Conservation (phyloP, 2,888 invertebrate species). For the Branchipolynoe longqiensis region DNA sequence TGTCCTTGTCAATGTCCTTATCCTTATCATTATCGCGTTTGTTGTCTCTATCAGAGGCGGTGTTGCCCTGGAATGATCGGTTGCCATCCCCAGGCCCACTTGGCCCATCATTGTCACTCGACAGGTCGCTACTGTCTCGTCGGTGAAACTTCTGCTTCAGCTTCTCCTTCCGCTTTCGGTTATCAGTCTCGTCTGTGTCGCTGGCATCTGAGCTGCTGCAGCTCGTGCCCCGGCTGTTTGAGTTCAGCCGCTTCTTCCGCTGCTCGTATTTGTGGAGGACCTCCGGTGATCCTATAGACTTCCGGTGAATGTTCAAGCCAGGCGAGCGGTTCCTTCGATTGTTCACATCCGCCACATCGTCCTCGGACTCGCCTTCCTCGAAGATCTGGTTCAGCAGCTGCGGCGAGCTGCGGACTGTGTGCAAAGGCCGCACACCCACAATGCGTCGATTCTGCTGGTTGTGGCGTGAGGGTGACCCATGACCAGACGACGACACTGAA, state of each 20-base stretch:
- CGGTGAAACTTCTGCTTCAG: constrained; percentile 72
- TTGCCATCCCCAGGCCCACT: constrained; percentile 46
- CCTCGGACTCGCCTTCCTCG: constrained; percentile 85
- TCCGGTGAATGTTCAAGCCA: constrained; percentile 76
- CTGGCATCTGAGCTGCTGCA: constrained; percentile 97
- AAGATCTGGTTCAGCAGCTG: constrained; percentile 87
- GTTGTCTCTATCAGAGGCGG: background rate
- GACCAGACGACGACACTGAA: constrained; percentile 10
- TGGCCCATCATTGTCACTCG: constrained; percentile 81
- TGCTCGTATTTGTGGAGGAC: constrained; percentile 81
- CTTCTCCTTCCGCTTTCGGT: constrained; percentile 76
- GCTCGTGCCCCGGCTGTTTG: constrained; percentile 86
- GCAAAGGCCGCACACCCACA: constrained; percentile 78
- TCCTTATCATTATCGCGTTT: constrained; percentile 38
- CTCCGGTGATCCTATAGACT: constrained; percentile 81
- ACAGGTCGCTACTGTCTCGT: constrained; percentile 80
- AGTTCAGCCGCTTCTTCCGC: constrained; percentile 83
- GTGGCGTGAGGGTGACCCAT: constrained; percentile 53
- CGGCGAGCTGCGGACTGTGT: constrained; percentile 83
- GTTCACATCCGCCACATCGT: constrained; percentile 77
- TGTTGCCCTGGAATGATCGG: background rate
- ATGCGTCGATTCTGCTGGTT: constrained; percentile 53
- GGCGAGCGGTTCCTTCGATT: constrained; percentile 69
- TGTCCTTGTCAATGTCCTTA: constrained; percentile 26
- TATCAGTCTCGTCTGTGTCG: constrained; percentile 85